phyloP scores from a whole-genome alignment of 2,888 invertebrate species.

The Celastrina argiolus region DNA sequence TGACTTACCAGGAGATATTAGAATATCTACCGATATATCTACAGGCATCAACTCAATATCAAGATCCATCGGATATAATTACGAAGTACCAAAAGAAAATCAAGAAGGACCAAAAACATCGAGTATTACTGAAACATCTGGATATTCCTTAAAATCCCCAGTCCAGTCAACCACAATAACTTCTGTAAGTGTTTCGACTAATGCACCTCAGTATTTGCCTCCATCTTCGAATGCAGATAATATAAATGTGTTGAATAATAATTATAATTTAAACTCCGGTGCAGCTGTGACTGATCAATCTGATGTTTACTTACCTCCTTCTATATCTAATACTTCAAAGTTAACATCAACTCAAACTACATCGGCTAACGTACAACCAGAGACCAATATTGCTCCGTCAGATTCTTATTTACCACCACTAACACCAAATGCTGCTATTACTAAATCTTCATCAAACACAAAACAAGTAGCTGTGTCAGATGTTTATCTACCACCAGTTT shows the following conservation, averaged over 20 bases:
- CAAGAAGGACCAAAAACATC: not conserved
- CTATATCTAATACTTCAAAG: constrained; percentile 26
- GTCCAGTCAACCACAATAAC: constrained; percentile 26
- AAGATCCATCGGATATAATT: constrained; percentile 38
- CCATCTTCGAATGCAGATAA: constrained; percentile 39
- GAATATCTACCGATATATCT: not conserved
- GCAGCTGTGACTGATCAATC: constrained; percentile 32
- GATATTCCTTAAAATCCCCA: constrained; percentile 14
- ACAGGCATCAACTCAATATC: constrained; percentile 5
- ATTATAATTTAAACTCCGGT: constrained; percentile 31
- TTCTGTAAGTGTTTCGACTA: constrained; percentile 47
- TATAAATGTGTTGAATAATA: constrained; percentile 27
- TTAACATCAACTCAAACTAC: constrained; percentile 23
- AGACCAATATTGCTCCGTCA: constrained; percentile 31
- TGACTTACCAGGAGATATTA: not conserved
- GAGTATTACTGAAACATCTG: not conserved
- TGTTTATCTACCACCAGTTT: constrained; percentile 24
- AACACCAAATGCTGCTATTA: not conserved
- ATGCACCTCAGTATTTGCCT: constrained; percentile 60
- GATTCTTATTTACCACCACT: constrained; percentile 37
- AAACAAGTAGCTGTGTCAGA: constrained; percentile 9
- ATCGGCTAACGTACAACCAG: constrained; percentile 29
- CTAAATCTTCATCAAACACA: not conserved
- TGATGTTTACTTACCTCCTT: constrained; percentile 45
- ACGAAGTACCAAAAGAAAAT: not conserved